Base-by-base conservation (phyloP, 2,888 invertebrate species). In the Opisthograptis luteolata region DNA sequence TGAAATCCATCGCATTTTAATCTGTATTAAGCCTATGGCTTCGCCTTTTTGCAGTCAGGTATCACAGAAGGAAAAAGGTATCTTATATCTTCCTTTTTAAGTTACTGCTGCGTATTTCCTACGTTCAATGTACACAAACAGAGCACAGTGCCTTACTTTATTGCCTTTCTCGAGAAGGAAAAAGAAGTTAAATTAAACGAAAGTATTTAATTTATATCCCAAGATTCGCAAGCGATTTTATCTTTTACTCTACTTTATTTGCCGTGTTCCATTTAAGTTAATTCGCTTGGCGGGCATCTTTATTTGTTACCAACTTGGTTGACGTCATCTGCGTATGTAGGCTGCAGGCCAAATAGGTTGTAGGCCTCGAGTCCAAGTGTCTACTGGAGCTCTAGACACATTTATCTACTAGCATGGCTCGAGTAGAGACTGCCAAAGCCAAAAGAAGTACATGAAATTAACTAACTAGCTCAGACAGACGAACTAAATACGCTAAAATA, bases 311-410 rank as follows among this genome's bases (percentile, higher is more conserved):
- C 77, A 79, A 75, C 64, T 69, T 68, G 56, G 63, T 62, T 78
- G 76, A 79, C 81, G 83, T 81, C 81, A 79, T 67, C 61, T 71
- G 68, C 73, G 70, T 76, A 69, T 61, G 62, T 72, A 73, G 78
- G 70, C 70, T 70, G 64, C 66, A 70, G 66, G 67, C 73, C 75
- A 76, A 79, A 31, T 51, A 51, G 50, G 44, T 36, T 44, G 57
- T 60, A 58, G 60, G 53, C 48, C 57, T 41, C 25, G 36, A 25
- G 17, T 10, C 10, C 28, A 22, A 41, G 41, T 46, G 27, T 10
- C 3, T n/a, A 9, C 14, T 30, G 12, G 32, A 27, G 10, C 17
- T 17, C 28, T 28, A 50, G 43, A 50, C 39, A 24, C 24, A 37
- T 31, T 22, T 14, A n/a, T 32, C 12, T 22, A n/a, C 2, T 15